Percentiles rank a stretch among this genome's conserved stretches.
Evolutionary conservation across 2,113 vertebrate genomes (phyloP).

Genomic region (Pomatorhinus ruficollis): DNA sequence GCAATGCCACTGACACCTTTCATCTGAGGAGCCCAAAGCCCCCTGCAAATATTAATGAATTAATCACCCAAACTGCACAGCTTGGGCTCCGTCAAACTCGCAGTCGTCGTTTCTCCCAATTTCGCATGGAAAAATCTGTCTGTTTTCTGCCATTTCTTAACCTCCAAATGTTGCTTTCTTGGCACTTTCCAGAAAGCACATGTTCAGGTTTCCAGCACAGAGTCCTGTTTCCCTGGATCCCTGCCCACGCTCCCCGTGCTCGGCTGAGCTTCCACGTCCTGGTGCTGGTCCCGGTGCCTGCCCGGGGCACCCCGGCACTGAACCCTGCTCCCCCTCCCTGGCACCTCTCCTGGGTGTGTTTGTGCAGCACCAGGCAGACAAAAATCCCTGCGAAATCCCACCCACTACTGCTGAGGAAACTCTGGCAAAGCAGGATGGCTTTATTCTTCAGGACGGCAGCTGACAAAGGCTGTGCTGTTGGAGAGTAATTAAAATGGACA

Average conservation of each 20-base stretch:
- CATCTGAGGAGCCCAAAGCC: not conserved
- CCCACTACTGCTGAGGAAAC: not conserved
- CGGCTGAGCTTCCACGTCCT: accelerated
- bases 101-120: not conserved
- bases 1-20: not conserved
- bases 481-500: not conserved
- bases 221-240: not conserved
- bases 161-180: constrained; percentile 53
- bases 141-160: constrained; percentile 36
- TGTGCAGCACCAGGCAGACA: not conserved
- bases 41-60: not conserved
- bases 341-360: not conserved
- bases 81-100: not conserved
- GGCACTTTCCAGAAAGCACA: not conserved
- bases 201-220: not conserved
- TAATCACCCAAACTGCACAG: not conserved
- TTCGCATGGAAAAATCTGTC: not conserved
- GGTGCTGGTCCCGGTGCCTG: not conserved
- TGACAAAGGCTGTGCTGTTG: not conserved
- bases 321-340: not conserved
- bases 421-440: not conserved
- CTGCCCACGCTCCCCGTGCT: not conserved
- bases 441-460: not conserved
- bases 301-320: accelerated
- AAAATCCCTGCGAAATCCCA: not conserved